Base-by-base conservation (phyloP, 64 coral and sea anemone species). In the Platygyra sinensis region DNA sequence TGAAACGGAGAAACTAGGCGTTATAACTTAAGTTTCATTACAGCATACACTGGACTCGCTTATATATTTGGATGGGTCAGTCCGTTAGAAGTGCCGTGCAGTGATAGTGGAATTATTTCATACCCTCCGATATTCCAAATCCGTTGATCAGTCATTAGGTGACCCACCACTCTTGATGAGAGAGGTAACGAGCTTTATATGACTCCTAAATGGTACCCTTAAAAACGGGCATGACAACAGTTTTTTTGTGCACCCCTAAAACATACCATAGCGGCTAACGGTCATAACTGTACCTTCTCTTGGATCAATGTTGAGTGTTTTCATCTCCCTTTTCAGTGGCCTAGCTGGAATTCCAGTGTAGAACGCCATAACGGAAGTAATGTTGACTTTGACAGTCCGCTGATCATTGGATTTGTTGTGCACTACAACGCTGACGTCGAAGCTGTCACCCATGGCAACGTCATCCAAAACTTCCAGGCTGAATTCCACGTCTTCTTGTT, bases 271-370 rank as follows among this genome's bases (percentile, higher is more conserved):
- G 6, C 42, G 42, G 42, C 42, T 46, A 46, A 46, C 3, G 54
- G 54, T 14, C 15, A 57, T 57, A 14, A 54, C 5, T 25, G 51
- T 59, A 94, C 71, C 92, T 89, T 63, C 52, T 39, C 14, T 49
- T 74, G n/a, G 54, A 12, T 20, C 67, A 57, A 93, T 77, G 10
- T 59, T n/a, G 12, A 93, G 10, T 17, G 79, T 31, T 17, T 83
- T n/a, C 1, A 3, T 24, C 11, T 51, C 11, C 9, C 49, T 24
- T 27, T 93, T 93, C 12, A 93, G 25, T 36, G 61, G 52, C 22
- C 84, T 75, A 8, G 92, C 77, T 28, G 22, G 32, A 50, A 89
- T 83, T 13, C 92, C 92, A 5, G 86, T 93, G 60, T 93, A 93
- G 52, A 93, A 93, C 5, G 92, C 86, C 32, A 88, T 51, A 18